Evolutionary conservation across 2,888 invertebrate species (phyloP), one percentile per base, ranked within the genome.

Genomic region (Ctena decussata): DNA sequence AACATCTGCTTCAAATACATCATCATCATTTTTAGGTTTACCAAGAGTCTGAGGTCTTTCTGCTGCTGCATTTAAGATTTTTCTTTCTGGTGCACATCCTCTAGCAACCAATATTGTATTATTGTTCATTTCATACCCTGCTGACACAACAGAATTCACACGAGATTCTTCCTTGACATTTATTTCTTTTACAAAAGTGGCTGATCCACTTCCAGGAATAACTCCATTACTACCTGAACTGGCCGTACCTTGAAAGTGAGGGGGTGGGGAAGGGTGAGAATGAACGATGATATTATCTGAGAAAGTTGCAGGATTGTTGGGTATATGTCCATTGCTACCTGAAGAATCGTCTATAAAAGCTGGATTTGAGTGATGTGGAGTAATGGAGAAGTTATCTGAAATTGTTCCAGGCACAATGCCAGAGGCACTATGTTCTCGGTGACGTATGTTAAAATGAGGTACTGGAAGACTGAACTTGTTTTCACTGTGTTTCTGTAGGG

Each of bases 361-460:
- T 0, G 72, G 41, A 24, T 72, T 46, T 46, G 46, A 18, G 2
- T 44, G 44, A 41, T 82, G 80, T 8, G 85, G 84, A 12, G 78
- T 41, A 27, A 84, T 72, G 41, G 77, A 73, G 0, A 85, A 73
- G 69, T 84, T 88, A 77, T 88, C 88, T 15, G 88, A 88, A 0
- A 84, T 80, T 27, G 88, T 84, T 15, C 85, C 85, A 11, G 77
- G 82, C 0, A 65, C 69, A 5, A 81, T 27, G 21, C 60, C 83
- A 0, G 82, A 74, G 1, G 83, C 80, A 77, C 88, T 88, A 21
- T 57, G 57, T 49, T 88, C 88, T 49, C 82, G 79, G 41, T 84
- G 88, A 1, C 21, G 53, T 18, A 88, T 88, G 77, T 86, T 88
- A 70, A 84, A 86, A 39, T 88, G 88, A 27, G 84, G 74, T 24